Conservation (phyloP, 2,888 invertebrate genomes). For the Apodemia mormo region DNA sequence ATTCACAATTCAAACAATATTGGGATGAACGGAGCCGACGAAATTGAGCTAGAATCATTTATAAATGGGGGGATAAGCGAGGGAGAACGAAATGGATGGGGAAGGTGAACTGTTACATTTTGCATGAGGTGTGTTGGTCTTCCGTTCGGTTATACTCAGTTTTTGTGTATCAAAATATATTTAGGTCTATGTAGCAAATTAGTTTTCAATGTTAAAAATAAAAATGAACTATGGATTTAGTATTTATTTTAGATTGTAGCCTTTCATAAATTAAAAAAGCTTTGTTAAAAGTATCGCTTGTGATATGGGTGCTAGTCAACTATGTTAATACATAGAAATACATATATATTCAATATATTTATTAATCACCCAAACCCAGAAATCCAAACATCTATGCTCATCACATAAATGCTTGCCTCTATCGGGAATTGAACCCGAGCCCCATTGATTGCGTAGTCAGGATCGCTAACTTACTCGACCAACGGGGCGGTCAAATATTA, state of each 20-base stretch:
- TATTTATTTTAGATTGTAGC: background rate
- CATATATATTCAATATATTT: no score
- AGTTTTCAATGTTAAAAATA: background rate
- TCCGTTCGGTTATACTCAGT: slow-evolving; percentile 47
- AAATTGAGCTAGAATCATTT: slow-evolving; percentile 77
- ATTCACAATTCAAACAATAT: slow-evolving; percentile 57
- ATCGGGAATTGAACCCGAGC: no score
- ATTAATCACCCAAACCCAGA: no score
- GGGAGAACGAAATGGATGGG: slow-evolving; percentile 47
- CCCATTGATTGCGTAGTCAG: no score
- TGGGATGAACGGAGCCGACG: slow-evolving; percentile 51
- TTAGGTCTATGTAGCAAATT: background rate
- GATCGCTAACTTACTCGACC: no score
- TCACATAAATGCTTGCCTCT: no score
- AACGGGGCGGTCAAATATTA: no score
- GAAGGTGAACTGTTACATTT: slow-evolving; percentile 66
- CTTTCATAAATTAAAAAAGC: no score
- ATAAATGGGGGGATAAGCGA: slow-evolving; percentile 57
- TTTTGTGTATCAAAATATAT: slow-evolving; percentile 11
- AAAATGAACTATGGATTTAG: background rate
- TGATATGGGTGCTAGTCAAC: no score
- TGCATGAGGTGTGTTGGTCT: slow-evolving; percentile 66
- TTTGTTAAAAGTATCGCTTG: no score
- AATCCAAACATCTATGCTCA: no score
- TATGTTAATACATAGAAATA: no score